Evolutionary conservation across 2,797 vertebrate species (phyloP).

Genomic region (Rhabdomys pumilio): DNA sequence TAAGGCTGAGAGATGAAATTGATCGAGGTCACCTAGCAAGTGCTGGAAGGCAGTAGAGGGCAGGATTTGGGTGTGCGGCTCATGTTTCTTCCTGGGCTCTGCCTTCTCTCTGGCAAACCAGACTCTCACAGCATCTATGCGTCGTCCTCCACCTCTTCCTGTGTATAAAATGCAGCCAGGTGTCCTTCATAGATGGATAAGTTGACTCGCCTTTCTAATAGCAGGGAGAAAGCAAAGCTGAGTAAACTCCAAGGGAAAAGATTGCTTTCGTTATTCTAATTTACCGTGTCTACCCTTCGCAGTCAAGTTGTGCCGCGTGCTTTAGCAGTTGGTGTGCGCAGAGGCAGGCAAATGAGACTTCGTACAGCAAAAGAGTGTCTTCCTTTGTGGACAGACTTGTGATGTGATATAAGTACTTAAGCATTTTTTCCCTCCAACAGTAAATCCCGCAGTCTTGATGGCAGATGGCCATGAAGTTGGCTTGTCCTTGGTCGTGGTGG

Average conservation of each 20-base stretch:
- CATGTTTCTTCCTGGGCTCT: background rate
- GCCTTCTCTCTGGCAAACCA: background rate
- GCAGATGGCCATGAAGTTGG: background rate
- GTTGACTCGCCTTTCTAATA: constrained; percentile 3
- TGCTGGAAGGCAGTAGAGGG: constrained; percentile 8
- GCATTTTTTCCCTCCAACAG: background rate
- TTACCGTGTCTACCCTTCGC: background rate
- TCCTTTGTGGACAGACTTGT: background rate
- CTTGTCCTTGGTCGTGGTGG: background rate
- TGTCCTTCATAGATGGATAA: background rate
- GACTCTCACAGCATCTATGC: background rate
- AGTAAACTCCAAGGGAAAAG: constrained; percentile 18
- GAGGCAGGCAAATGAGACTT: background rate
- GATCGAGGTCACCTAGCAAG: constrained; percentile 60
- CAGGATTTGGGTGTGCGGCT: constrained; percentile 22
- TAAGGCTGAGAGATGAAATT: constrained; percentile 34
- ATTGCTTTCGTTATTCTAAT: constrained; percentile 45
- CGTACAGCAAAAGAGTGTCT: background rate
- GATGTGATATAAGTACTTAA: background rate
- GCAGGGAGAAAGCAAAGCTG: background rate
- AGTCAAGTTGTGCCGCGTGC: background rate
- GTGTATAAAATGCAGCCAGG: background rate
- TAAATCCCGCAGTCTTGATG: constrained; percentile 29
- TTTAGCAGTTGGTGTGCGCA: background rate
- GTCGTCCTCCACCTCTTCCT: background rate